These are phyloP conservation scores for Oncorhynchus keta DNA, from an alignment of 2,113 vertebrate genomes.

Conservation along the genomic window DNA sequence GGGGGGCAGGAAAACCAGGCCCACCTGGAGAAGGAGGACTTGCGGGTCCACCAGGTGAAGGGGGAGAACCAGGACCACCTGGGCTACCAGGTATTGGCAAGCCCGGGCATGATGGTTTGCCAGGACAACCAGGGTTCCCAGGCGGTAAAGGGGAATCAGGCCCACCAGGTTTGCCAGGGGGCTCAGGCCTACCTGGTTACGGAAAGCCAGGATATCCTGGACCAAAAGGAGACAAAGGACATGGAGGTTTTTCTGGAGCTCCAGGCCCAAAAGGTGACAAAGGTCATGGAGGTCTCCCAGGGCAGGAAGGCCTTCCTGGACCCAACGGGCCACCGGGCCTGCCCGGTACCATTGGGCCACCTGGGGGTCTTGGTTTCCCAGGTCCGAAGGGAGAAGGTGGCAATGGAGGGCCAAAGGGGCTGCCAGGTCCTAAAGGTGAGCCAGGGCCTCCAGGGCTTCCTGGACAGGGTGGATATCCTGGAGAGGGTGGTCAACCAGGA, in stretches of 20 bases:
- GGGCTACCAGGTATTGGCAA: slow-evolving; percentile 87
- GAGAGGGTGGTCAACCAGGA: slow-evolving; percentile 83
- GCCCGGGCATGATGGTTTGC: slow-evolving; percentile 86
- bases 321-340: slow-evolving; percentile 83
- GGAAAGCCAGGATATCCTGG: slow-evolving; percentile 91
- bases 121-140: slow-evolving; percentile 83
- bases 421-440: slow-evolving; percentile 83
- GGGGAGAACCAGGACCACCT: slow-evolving; percentile 82
- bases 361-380: slow-evolving; percentile 84
- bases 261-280: slow-evolving; percentile 87
- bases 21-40: slow-evolving; percentile 81
- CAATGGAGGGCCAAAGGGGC: slow-evolving; percentile 77
- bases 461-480: slow-evolving; percentile 83
- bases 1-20: slow-evolving; percentile 83
- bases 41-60: slow-evolving; percentile 77
- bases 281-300: slow-evolving; percentile 82
- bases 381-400: slow-evolving; percentile 89
- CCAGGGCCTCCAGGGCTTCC: slow-evolving; percentile 83
- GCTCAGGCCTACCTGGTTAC: slow-evolving; percentile 84
- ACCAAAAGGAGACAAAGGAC: slow-evolving; percentile 86
- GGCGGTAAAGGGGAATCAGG: slow-evolving; percentile 81
- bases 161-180: slow-evolving; percentile 80
- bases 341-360: slow-evolving; percentile 84
- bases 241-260: slow-evolving; percentile 80
- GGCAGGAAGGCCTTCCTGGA: slow-evolving; percentile 82